Base-by-base conservation (phyloP, 1,140 invertebrate species). In the Drosophila varians region DNA sequence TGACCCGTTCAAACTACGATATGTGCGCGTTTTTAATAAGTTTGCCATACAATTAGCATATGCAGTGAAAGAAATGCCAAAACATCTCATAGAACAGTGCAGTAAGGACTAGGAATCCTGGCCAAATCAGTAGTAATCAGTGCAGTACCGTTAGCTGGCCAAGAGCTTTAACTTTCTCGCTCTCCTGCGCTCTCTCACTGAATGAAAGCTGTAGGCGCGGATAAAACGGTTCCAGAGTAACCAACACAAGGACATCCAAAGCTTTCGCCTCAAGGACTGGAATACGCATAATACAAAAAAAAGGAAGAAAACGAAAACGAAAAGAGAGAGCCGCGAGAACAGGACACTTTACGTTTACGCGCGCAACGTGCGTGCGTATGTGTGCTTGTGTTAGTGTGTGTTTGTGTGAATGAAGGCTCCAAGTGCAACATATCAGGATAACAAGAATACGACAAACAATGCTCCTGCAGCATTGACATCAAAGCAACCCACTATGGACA, bases 261-360 rank as follows among this genome's bases (percentile, higher is more conserved):
- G 80, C 77, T 80, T 16, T 28, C 34, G 36, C 28, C 61, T 87
- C 77, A 87, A 88, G 82, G 82, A 87, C 82, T 87, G 82, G 82
- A 87, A 87, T 87, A 87, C 82, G 71, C 58, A 18, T 19, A 42
- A 42, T 38, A 38, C 36, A 38, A 38, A 38, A 38, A 34, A 14
- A 16, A 38, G 12, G 1, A 38, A 38, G n/a, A 38, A 38, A 38
- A 38, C 6, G 16, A 16, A 57, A 21, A 64, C 61, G 28, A 38
- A 58, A 14, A 26, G 49, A 47, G 36, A 23, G 25, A 36, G 49
- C 18, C 34, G 52, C 23, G 23, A 61, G 43, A 51, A 52, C 71
- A 66, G 61, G 36, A 64, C 77, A 74, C 71, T 74, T 86, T 86
- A 86, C 80, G 80, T 86, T 87, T 87, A 87, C 82, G 82, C 82